Base-by-base conservation (phyloP, 2,888 invertebrate species). In the Odiellus spinosus region DNA sequence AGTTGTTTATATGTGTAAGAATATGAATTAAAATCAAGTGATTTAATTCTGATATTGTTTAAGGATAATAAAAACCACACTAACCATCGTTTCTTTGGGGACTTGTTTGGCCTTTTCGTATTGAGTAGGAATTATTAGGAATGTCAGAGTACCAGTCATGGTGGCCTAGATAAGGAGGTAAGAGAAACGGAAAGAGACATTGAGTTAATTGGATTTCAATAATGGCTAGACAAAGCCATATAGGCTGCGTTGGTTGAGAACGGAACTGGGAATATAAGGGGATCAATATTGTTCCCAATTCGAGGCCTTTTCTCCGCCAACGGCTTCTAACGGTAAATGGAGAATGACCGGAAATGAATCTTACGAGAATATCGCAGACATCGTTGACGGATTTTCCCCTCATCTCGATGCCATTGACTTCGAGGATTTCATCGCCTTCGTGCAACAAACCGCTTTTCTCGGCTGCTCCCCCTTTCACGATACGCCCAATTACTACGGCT, bases 331-430 rank as follows among this genome's bases (percentile, higher is more conserved):
- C n/a, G n/a, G n/a, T n/a, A n/a, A n/a, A n/a, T n/a, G n/a, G n/a
- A n/a, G n/a, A n/a, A n/a, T 26, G 8, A 26, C 26, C 26, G 6
- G 40, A 42, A 26, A 20, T 3, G n/a, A 39, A 38, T 44, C 51
- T 53, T 50, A 65, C 67, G 63, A 95, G 74, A 65, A 96, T 78
- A 64, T 90, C 88, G 71, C 95, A 95, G 63, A 96, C 95, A 67
- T 95, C 93, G 70, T 95, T 90, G 59, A 98, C 88, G 40, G 86
- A 84, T 70, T 93, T 93, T 58, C 95, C 91, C 55, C 91, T 78
- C 82, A 96, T 81, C 61, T 86, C 83, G 50, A 88, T 81, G 32
- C 90, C 90, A 69, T 96, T 96, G 36, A 96, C 90, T 67, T 73
- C 95, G 26, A 96, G 72, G 40, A 91, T 82, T 71, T 96, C 96